Base-by-base conservation (phyloP, 2,113 vertebrate genomes). In the Bos javanicus region DNA sequence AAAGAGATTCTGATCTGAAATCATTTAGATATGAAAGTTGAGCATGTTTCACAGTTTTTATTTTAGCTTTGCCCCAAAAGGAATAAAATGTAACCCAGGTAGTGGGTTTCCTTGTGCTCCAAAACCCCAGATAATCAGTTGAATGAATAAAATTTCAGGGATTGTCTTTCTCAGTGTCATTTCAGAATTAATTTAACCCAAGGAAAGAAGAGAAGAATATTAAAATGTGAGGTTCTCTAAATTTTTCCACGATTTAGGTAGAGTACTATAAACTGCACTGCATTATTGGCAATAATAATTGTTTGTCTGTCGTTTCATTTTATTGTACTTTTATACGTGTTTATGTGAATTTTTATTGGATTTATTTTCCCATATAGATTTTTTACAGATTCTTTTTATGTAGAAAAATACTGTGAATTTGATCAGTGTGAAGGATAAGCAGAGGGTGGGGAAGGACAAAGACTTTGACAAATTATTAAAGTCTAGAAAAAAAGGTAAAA, bases 141-240 rank as follows among this genome's bases (percentile, higher is more conserved):
- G 36, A 90, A 56, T 83, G 80, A 87, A 78, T 64, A 88, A 39
- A 74, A 90, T 95, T 94, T 95, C 39, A 84, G 28, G 62, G 76
- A 54, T 12, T 14, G 80, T 76, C 96, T 97, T 91, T 57, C 78
- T 90, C 71, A 83, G 52, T 59, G 28, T 78, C 90, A 95, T 92
- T 97, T 97, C 59, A 92, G 80, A 97, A 84, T 91, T 97, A 91
- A 95, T 71, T 95, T 90, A 80, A 71, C 39, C 36, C 43, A 64
- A 89, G 36, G 56, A 76, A 92, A 90, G n/a, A 82, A 46, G 52
- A 87, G 43, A 74, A 91, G 64, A 92, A 89, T 86, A 81, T 36
- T 94, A 94, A 94, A 57, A 82, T 59, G 21, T 17, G 50, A 96
- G 71, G 43, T 28, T 71, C 13, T 84, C 14, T 97, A 86, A 57